Base-by-base conservation (phyloP, 2,113 vertebrate genomes). In the Pollachius pollachius region DNA sequence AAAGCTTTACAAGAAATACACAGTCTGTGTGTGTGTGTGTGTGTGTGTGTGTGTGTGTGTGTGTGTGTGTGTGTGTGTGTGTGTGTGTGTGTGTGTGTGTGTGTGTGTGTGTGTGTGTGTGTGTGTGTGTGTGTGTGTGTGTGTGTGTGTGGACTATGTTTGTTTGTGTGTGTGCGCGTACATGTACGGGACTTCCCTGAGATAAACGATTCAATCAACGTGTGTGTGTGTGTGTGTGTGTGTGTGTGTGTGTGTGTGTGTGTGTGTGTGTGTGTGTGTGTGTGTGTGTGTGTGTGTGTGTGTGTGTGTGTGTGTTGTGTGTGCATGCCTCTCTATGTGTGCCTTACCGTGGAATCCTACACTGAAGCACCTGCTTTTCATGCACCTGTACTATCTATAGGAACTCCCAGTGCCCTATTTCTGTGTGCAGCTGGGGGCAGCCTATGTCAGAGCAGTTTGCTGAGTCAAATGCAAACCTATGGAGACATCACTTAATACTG, bases 381-480 rank as follows among this genome's bases (percentile, higher is more conserved):
- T 80, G 82, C 85, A 88, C 84, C 87, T 88, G 81, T 65, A 65
- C 79, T 75, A 74, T 82, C 68, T 83, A 80, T 69, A 85, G 83
- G 83, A 80, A 84, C 68, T 74, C 77, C 81, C 77, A 73, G 63
- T 21, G 21, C 15, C 48, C 65, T 72, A 27, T 77, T 71, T 65
- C 64, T 81, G 80, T 79, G 48, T 83, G 69, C 74, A 52, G 71
- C 68, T 52, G 70, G 68, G 70, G 82, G 79, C 80, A 80, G 78
- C 79, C 81, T 78, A 83, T 83, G 83, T 82, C 81, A 84, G 71
- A 71, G 67, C 65, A 17, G 80, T 75, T 5, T 82, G 81, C 85
- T 86, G 87, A 86, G 82, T 88, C 82, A 67, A 79, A 67, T 61
- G 69, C 62, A 81, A 79, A 81, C 9, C 68, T 6, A 57, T 5